Evolutionary conservation across 1,140 invertebrate species (phyloP).

Genomic region (Papilio polyxenes): DNA sequence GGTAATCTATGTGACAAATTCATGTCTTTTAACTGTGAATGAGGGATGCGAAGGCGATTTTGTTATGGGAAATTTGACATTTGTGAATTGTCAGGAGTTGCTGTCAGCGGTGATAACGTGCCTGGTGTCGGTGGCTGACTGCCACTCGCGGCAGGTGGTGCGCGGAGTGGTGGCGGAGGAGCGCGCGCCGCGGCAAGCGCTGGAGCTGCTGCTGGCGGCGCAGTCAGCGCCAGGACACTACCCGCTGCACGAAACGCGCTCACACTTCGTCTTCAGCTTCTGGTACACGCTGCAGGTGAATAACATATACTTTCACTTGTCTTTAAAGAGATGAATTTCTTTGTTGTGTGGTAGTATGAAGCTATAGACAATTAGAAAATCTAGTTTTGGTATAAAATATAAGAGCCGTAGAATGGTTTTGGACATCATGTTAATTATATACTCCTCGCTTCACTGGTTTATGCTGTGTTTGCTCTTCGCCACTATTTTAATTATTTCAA

Average conservation of each 20-base stretch:
- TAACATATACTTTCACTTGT: too few relatives aligned
- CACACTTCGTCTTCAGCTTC: constrained; percentile 91
- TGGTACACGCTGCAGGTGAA: constrained; percentile 93
- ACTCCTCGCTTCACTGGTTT: too few relatives aligned
- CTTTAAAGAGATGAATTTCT: background rate
- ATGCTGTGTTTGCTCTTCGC: too few relatives aligned
- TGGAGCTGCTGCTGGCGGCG: constrained; percentile 86
- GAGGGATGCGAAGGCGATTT: too few relatives aligned
- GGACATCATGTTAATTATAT: too few relatives aligned
- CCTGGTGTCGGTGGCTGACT: constrained; percentile 69
- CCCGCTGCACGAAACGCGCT: constrained; percentile 91
- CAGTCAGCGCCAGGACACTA: constrained; percentile 90
- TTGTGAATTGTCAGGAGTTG: constrained; percentile 61
- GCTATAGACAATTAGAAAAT: too few relatives aligned
- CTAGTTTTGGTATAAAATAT: too few relatives aligned
- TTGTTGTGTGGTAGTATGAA: too few relatives aligned
- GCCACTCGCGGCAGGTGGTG: constrained; percentile 66
- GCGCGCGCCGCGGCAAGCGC: constrained; percentile 70
- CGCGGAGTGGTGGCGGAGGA: constrained; percentile 67
- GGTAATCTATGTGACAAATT: constrained; percentile 44
- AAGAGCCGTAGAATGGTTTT: too few relatives aligned
- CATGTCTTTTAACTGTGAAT: background rate
- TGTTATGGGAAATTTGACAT: too few relatives aligned
- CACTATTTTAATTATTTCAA: too few relatives aligned
- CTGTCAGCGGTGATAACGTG: constrained; percentile 72